These are phyloP conservation scores for Leptopilina myrica DNA, from an alignment of 2,888 invertebrate genomes.

Conservation along the genomic window DNA sequence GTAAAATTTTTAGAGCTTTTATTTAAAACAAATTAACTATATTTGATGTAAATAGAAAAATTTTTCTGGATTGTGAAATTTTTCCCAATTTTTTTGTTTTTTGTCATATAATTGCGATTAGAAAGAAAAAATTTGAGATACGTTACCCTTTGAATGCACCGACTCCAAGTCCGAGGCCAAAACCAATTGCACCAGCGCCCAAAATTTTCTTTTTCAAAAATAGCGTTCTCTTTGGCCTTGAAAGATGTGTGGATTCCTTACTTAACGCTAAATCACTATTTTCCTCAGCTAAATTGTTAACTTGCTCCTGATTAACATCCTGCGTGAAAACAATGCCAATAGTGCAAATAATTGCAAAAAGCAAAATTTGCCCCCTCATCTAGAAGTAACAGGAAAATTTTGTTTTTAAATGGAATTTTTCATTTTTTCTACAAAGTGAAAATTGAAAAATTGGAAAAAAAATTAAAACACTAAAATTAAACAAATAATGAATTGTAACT, in stretches of 20 bases:
- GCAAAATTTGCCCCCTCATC: conserved; percentile 56
- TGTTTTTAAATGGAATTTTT: too few species aligned
- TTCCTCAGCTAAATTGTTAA: conserved; percentile 46
- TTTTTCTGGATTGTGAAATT: too few species aligned
- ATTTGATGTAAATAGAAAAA: too few species aligned
- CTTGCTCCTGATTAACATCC: conserved; percentile 48
- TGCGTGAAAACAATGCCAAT: conserved; percentile 50
- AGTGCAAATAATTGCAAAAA: conserved; percentile 52
- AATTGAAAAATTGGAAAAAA: too few species aligned
- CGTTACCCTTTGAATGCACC: conserved; percentile 58
- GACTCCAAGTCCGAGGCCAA: conserved; percentile 65
- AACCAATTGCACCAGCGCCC: conserved; percentile 71
- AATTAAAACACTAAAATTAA: too few species aligned
- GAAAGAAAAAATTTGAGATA: not conserved
- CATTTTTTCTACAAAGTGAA: too few species aligned
- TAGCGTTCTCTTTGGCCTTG: conserved; percentile 69
- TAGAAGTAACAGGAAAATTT: conserved; percentile 43
- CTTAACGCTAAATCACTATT: conserved; percentile 48
- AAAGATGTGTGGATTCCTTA: conserved; percentile 30
- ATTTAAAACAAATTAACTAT: too few species aligned
- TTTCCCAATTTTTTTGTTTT: too few species aligned
- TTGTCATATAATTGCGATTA: too few species aligned
- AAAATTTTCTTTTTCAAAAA: conserved; percentile 71
- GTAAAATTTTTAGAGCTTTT: too few species aligned
- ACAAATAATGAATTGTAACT: too few species aligned